Percentiles rank a stretch among this genome's conserved stretches.
These are phyloP conservation scores for Oncorhynchus keta DNA, from an alignment of 2,113 vertebrate genomes.

Conservation along the genomic window DNA sequence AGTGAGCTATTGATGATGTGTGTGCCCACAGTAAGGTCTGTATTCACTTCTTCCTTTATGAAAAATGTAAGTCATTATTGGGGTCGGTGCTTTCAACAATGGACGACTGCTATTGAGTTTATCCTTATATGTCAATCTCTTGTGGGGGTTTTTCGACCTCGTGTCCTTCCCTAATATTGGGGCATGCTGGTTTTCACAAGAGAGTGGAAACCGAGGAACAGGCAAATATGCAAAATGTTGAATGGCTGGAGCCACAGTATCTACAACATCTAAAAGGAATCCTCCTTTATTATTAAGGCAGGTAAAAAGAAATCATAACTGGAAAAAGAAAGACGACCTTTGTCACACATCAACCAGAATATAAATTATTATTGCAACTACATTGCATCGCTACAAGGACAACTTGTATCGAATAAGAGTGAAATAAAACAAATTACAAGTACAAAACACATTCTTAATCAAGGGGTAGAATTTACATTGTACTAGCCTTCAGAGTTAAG, in stretches of 20 bases:
- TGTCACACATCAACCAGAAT: slow-evolving; percentile 4
- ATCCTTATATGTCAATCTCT: too few relatives aligned
- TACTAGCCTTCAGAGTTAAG: slow-evolving; percentile 49
- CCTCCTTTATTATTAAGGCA: not conserved
- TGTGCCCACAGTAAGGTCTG: not conserved
- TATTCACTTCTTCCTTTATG: too few relatives aligned
- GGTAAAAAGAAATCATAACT: not conserved
- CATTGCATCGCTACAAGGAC: slow-evolving; percentile 34
- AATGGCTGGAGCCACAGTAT: not conserved
- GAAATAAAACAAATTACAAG: slow-evolving; percentile 34
- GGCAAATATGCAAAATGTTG: not conserved
- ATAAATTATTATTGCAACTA: slow-evolving; percentile 23
- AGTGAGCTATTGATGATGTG: not conserved
- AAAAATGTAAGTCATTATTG: too few relatives aligned
- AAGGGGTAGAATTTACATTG: slow-evolving; percentile 21
- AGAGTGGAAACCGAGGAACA: not conserved
- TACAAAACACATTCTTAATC: slow-evolving; percentile 57
- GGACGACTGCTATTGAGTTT: too few relatives aligned
- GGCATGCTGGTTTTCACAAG: not conserved
- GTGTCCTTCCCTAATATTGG: not conserved
- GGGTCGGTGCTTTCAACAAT: too few relatives aligned
- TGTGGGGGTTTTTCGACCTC: not conserved
- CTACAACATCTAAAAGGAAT: not conserved
- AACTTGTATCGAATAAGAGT: slow-evolving; percentile 41
- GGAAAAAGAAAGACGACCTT: not conserved